Conservation (phyloP, 2,113 vertebrate genomes). For the Paradoxurus hermaphroditus region DNA sequence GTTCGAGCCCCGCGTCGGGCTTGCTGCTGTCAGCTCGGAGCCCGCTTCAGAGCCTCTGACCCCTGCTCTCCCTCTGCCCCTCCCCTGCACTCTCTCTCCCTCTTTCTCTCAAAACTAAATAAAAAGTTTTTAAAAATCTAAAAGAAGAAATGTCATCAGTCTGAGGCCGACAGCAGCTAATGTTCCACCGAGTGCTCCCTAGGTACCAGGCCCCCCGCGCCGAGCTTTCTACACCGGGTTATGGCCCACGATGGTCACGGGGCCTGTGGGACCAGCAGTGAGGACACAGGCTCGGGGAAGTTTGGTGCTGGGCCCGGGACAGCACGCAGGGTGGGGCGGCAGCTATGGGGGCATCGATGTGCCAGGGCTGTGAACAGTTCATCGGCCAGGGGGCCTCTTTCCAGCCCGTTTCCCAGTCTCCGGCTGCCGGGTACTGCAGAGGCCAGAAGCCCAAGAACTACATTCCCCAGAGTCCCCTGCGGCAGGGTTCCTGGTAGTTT, state of each 20-base stretch:
- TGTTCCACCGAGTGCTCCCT: background rate
- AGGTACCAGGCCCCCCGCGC: background rate
- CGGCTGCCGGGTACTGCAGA: background rate
- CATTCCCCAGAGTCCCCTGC: background rate
- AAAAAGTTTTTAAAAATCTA: too few species aligned
- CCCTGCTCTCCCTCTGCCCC: too few species aligned
- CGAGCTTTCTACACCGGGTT: fast-evolving
- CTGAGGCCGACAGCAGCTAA: background rate
- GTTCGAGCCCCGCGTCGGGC: too few species aligned
- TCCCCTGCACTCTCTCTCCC: too few species aligned
- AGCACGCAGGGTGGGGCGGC: too few species aligned
- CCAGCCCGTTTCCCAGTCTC: background rate
- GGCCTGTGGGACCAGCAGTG: background rate
- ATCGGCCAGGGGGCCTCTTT: too few species aligned
- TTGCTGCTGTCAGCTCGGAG: too few species aligned
- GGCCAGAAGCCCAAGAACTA: background rate
- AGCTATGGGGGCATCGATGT: background rate
- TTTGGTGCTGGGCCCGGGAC: background rate
- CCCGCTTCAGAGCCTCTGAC: too few species aligned
- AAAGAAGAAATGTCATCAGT: too few species aligned
- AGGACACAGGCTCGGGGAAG: background rate
- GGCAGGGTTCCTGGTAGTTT: background rate
- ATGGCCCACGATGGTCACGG: background rate
- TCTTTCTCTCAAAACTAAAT: too few species aligned
- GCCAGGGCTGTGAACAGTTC: background rate